Base-by-base conservation (phyloP, 2,888 invertebrate species). In the Eristalis arbustorum region DNA sequence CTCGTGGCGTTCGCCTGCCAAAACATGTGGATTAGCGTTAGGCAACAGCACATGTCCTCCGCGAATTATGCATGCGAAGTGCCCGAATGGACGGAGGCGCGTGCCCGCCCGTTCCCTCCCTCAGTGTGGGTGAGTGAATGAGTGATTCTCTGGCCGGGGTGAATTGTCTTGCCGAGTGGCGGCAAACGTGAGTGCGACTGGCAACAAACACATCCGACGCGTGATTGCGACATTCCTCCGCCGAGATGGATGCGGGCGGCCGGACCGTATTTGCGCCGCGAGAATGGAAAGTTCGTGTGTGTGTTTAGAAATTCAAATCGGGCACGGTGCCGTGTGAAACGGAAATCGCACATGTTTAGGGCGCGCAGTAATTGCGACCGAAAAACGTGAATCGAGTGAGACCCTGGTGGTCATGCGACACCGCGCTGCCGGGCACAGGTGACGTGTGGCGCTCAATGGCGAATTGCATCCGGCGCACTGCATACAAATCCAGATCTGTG, bases 141-240 rank as follows among this genome's bases (percentile, higher is more conserved):
- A 78, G 81, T 85, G 85, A 85, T 81, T 78, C 84, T 61, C 56
- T 49, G n/a, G n/a, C n/a, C n/a, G n/a, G n/a, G n/a, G n/a, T 73
- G 63, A 80, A 76, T 80, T 84, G 62, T 78, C 77, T 73, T 73
- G 77, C 64, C 74, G 37, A 37, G 10, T 18, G 59, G 72, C 23
- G 42, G 73, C 85, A n/a, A 85, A 85, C 85, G 81, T 85, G 85
- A 85, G 64, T 56, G 49, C 62, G 57, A 77, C 31, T 18, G 34
- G 59, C 74, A 61, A 57, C 34, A 75, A 71, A 69, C n/a, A 75
- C 68, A 37, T 74, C 25, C 59, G 59, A 66, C 72, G 81, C 69
- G 73, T 71, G 73, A 85, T 85, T 81, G 81, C 69, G 31, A 74
- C 81, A 81, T 49, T 80, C 49, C 8, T n/a, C 18, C 61, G 68